These are phyloP conservation scores for Calameuta idolon DNA, from an alignment of 2,888 invertebrate species.

Conservation along the genomic window DNA sequence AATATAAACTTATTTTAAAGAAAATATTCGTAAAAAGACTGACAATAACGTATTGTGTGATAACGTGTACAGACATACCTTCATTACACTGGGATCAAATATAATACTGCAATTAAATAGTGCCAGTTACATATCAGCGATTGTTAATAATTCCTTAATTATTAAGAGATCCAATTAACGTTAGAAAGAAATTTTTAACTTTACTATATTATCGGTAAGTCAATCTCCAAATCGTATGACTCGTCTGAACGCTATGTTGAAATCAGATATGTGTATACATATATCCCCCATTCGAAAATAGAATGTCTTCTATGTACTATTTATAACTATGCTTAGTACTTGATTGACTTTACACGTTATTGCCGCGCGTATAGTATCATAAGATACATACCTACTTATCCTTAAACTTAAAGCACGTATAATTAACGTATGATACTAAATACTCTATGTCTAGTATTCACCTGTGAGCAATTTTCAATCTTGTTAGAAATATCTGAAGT, in stretches of 20 bases:
- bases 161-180: too few species aligned
- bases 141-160: too few species aligned
- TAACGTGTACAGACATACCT: too few species aligned
- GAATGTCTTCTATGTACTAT: not conserved
- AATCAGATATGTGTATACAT: not conserved
- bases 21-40: too few species aligned
- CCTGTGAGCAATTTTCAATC: not conserved
- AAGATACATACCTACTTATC: not conserved
- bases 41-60: too few species aligned
- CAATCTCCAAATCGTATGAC: too few species aligned
- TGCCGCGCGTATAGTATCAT: constrained; percentile 4
- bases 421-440: not conserved
- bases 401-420: constrained; percentile 4
- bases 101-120: too few species aligned
- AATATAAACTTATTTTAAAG: not conserved
- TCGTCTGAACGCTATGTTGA: not conserved
- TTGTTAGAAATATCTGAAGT: not conserved
- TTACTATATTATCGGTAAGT: too few species aligned
- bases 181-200: too few species aligned
- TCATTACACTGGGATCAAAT: too few species aligned
- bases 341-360: constrained; percentile 6
- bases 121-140: too few species aligned
- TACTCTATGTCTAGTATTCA: not conserved
- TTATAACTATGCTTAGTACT: not conserved
- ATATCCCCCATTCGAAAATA: constrained; percentile 1